Evolutionary conservation across 2,888 invertebrate species (phyloP).

Genomic region (Cistogaster globosa): DNA sequence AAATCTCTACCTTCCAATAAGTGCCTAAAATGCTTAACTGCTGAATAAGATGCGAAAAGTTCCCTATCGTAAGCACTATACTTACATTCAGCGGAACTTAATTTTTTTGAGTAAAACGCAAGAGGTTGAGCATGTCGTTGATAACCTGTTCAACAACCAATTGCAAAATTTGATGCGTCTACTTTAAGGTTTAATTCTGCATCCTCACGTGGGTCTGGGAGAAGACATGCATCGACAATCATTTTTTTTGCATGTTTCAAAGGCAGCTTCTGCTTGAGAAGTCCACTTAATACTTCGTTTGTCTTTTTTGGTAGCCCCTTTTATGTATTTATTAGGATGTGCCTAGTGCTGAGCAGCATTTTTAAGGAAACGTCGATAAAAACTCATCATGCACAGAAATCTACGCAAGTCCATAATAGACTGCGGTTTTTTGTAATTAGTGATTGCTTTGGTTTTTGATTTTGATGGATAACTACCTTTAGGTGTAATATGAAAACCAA

Average conservation of each 20-base stretch:
- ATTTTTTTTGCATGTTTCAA: neutral
- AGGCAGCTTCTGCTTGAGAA: neutral
- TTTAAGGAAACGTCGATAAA: neutral
- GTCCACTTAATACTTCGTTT: neutral
- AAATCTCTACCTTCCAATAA: neutral
- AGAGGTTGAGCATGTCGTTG: no score
- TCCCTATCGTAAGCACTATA: neutral
- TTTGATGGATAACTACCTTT: neutral
- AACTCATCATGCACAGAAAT: neutral
- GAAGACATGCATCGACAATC: neutral
- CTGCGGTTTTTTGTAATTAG: no score
- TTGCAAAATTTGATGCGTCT: no score
- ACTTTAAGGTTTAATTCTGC: no score
- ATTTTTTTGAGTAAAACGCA: neutral
- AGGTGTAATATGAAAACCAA: no score
- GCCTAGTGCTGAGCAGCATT: neutral
- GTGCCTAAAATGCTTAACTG: neutral
- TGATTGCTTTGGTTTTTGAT: no score
- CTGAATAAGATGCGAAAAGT: neutral
- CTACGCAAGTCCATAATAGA: no score
- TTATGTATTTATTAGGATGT: neutral
- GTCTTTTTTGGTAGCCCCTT: neutral
- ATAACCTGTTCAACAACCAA: no score
- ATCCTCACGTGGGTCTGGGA: no score
- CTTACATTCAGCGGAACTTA: neutral